These are phyloP conservation scores for Corynorhinus townsendii DNA, from an alignment of 2,113 vertebrate species.

Conservation along the genomic window DNA sequence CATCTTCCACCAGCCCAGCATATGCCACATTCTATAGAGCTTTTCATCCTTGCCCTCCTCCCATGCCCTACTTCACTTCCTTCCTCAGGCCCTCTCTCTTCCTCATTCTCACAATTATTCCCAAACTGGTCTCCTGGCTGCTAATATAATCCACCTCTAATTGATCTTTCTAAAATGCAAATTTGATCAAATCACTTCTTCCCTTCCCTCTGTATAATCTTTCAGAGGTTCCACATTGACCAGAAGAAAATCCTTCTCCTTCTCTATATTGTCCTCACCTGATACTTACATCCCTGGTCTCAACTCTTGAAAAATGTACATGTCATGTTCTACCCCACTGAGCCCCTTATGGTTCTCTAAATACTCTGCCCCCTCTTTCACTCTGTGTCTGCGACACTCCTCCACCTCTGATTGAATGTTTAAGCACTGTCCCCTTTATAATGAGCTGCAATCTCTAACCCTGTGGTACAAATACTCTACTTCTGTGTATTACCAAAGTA, in stretches of 20 bases:
- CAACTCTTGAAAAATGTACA: neutral
- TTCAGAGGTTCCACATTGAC: neutral
- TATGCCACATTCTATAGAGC: fast-evolving
- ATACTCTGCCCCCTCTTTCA: neutral
- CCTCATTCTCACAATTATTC: neutral
- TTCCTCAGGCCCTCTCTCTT: neutral
- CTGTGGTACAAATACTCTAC: neutral
- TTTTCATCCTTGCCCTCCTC: neutral
- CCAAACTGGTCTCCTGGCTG: neutral
- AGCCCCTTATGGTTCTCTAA: neutral
- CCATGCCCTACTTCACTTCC: neutral
- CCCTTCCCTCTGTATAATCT: neutral
- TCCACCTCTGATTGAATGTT: neutral
- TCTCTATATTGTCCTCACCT: neutral
- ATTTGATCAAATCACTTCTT: neutral
- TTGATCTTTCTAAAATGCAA: neutral
- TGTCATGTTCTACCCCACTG: neutral
- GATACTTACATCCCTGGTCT: neutral
- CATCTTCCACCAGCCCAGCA: neutral
- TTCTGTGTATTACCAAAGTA: neutral
- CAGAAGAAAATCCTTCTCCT: neutral
- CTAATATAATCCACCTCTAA: neutral
- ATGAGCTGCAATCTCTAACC: neutral
- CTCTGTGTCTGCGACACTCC: neutral
- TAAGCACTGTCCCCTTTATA: neutral